phyloP scores from a whole-genome alignment of 2,888 invertebrate genomes.

The Drosophila setosimentum region DNA sequence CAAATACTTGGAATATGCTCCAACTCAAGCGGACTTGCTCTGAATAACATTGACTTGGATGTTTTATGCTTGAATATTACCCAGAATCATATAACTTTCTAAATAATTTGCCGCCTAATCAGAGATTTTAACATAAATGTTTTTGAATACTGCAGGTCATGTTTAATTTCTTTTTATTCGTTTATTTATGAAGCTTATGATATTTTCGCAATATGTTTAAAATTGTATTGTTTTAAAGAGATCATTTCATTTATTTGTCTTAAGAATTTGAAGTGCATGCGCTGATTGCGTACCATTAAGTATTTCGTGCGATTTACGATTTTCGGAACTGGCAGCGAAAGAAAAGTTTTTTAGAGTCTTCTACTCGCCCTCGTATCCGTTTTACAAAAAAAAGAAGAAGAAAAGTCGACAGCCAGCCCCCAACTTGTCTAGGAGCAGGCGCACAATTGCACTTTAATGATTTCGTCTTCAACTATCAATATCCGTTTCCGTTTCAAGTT shows the following conservation, averaged over 20 bases:
- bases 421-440: conserved; percentile 28
- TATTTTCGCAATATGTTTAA: background rate
- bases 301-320: conserved; percentile 44
- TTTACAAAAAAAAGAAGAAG: background rate
- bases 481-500: conserved; percentile 83
- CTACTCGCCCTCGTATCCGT: conserved; percentile 26
- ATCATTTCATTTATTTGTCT: background rate
- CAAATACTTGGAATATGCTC: conserved; percentile 20
- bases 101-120: background rate
- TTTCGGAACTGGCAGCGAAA: conserved; percentile 43
- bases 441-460: conserved; percentile 79
- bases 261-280: background rate
- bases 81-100: background rate
- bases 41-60: conserved; percentile 3
- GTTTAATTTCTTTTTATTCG: background rate
- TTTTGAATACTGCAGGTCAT: background rate
- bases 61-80: background rate
- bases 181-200: background rate
- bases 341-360: conserved; percentile 8
- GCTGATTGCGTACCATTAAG: conserved; percentile 22
- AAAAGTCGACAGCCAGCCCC: conserved; percentile 1
- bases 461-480: conserved; percentile 82
- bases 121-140: background rate
- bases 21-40: conserved; percentile 12
- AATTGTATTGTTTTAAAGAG: background rate